phyloP scores from a whole-genome alignment of 2,113 vertebrate genomes.

The Elachura formosa region DNA sequence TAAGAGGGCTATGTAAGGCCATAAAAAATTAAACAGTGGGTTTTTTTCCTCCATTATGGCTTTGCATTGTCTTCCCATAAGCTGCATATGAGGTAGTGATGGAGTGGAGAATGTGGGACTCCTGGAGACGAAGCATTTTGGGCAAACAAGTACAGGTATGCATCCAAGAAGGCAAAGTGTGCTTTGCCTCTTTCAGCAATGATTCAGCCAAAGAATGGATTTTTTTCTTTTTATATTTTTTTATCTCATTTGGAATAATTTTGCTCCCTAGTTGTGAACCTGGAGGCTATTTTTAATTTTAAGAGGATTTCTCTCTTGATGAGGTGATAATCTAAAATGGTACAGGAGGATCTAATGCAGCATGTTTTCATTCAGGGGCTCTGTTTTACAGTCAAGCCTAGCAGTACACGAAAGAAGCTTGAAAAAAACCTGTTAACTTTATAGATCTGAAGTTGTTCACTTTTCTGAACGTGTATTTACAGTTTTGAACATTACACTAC shows the following conservation, averaged over 20 bases:
- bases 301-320: background rate
- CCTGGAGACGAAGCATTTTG: accelerated
- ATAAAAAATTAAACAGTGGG: background rate
- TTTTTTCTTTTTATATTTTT: background rate
- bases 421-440: background rate
- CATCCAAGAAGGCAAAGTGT: background rate
- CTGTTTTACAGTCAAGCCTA: background rate
- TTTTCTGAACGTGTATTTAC: background rate
- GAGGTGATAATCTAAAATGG: constrained; percentile 12
- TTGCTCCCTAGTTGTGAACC: background rate
- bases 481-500: background rate
- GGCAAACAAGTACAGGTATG: accelerated
- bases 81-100: background rate
- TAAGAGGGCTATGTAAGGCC: background rate
- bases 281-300: constrained; percentile 1
- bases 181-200: background rate
- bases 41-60: background rate
- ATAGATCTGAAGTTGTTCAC: background rate
- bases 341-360: background rate
- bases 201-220: background rate
- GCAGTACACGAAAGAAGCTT: background rate
- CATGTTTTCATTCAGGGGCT: background rate
- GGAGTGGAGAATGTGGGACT: background rate
- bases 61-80: background rate
- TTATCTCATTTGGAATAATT: background rate